These are phyloP conservation scores for Drosophila niveifrons DNA, from an alignment of 2,888 invertebrate species.

Conservation along the genomic window DNA sequence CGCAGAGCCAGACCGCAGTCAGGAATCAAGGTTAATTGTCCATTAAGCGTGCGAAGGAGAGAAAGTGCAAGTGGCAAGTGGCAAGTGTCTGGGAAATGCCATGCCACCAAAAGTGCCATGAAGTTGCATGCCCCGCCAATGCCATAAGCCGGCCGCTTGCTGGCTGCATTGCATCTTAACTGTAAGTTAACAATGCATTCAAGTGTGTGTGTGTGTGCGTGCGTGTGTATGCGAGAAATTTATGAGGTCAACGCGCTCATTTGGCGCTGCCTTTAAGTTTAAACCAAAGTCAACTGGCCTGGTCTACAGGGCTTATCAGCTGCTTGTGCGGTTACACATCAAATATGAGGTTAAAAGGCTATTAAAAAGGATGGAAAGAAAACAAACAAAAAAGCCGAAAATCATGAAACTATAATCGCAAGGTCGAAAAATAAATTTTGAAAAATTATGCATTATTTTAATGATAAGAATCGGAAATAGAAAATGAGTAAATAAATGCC, in stretches of 20 bases:
- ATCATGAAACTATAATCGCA: background rate
- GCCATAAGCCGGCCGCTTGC: constrained; percentile 23
- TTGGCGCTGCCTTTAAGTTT: constrained; percentile 13
- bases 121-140: constrained; percentile 43
- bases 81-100: constrained; percentile 63
- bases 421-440: background rate
- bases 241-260: constrained; percentile 73
- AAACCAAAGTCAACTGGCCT: constrained; percentile 21
- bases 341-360: background rate
- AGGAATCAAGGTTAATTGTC: constrained; percentile 80
- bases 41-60: constrained; percentile 73
- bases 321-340: background rate
- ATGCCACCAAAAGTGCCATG: constrained; percentile 53
- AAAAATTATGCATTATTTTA: too few relatives aligned
- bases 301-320: constrained; percentile 12
- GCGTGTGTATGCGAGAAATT: constrained; percentile 56
- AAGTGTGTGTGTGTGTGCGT: constrained; percentile 20
- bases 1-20: constrained; percentile 34
- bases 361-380: background rate
- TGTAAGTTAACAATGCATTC: background rate
- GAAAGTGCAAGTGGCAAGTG: constrained; percentile 81
- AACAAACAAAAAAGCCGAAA: background rate
- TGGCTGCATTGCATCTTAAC: constrained; percentile 62
- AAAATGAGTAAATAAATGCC: too few relatives aligned
- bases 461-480: too few relatives aligned